A percentile compares a stretch with the other conserved stretches of the same genome.
Conservation (phyloP, 1,140 invertebrate genomes). For the Radopholus similis region DNA sequence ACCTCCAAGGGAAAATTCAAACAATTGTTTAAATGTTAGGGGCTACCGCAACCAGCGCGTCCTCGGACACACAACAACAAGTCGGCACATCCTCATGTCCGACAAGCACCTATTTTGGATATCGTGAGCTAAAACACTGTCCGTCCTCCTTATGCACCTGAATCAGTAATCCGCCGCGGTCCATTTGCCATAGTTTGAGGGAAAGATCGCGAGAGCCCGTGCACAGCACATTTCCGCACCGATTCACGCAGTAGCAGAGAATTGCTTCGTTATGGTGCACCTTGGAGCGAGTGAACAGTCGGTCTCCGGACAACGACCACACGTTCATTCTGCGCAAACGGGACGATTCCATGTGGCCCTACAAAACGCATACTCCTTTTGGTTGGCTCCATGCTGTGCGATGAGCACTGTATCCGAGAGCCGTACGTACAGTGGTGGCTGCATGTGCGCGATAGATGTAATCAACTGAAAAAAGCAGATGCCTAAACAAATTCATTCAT, state of each 20-base stretch:
- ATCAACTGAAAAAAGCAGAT: conserved; percentile 25
- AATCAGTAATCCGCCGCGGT: conserved; percentile 44
- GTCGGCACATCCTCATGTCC: conserved; percentile 46
- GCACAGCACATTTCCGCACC: conserved; percentile 37
- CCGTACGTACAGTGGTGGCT: conserved; percentile 35
- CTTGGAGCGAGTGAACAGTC: conserved; percentile 27
- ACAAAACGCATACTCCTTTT: conserved; percentile 41
- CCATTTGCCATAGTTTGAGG: conserved; percentile 48
- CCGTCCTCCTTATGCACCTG: conserved; percentile 21
- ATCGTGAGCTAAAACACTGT: background rate
- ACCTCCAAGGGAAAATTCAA: background rate
- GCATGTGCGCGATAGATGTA: conserved; percentile 25
- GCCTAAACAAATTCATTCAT: background rate
- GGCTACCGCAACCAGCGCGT: conserved; percentile 11
- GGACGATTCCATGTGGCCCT: background rate
- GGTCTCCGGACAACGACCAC: conserved; percentile 34
- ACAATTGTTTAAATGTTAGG: background rate
- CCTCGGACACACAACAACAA: conserved; percentile 42
- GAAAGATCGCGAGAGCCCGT: conserved; percentile 49
- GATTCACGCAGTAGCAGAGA: conserved; percentile 40
- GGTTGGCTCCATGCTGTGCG: conserved; percentile 35
- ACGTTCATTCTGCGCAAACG: conserved; percentile 42
- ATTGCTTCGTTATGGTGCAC: conserved; percentile 51
- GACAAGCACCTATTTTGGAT: conserved; percentile 35
- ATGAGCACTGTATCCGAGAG: conserved; percentile 35